Evolutionary conservation across 2,113 vertebrate species (phyloP).

Genomic region (Trochalopteron elliotii): DNA sequence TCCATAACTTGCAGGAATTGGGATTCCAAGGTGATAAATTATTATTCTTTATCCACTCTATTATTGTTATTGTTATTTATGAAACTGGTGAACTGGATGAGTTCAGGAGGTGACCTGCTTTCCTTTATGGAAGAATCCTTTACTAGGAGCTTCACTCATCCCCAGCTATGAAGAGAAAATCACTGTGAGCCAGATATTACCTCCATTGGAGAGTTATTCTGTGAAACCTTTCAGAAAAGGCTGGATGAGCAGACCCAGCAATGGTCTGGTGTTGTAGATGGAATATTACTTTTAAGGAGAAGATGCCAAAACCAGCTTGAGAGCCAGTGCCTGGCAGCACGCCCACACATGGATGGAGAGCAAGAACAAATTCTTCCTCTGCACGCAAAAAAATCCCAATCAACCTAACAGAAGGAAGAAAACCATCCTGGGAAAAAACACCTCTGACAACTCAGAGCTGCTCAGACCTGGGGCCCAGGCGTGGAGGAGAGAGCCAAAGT

Average conservation of each 20-base stretch:
- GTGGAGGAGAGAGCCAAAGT: background rate
- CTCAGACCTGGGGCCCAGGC: background rate
- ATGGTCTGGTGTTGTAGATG: background rate
- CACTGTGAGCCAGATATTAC: rapidly evolving
- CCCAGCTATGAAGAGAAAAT: background rate
- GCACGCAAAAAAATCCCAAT: background rate
- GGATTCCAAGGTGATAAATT: conserved; percentile 2
- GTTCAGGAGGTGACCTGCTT: background rate
- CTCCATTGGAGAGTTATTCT: background rate
- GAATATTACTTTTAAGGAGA: background rate
- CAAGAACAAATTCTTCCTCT: background rate
- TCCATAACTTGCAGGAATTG: background rate
- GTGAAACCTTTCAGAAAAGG: background rate
- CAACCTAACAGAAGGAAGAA: background rate
- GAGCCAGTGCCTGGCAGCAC: background rate
- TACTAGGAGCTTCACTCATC: background rate
- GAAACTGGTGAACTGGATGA: background rate
- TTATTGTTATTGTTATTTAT: background rate
- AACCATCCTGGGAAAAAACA: background rate
- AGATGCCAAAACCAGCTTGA: background rate
- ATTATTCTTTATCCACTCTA: background rate
- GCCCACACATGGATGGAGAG: background rate
- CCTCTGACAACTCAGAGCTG: background rate
- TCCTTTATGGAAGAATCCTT: background rate
- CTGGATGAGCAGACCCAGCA: background rate